Conservation (phyloP, 2,888 invertebrate species). For the Arrhopalites spinosus region DNA sequence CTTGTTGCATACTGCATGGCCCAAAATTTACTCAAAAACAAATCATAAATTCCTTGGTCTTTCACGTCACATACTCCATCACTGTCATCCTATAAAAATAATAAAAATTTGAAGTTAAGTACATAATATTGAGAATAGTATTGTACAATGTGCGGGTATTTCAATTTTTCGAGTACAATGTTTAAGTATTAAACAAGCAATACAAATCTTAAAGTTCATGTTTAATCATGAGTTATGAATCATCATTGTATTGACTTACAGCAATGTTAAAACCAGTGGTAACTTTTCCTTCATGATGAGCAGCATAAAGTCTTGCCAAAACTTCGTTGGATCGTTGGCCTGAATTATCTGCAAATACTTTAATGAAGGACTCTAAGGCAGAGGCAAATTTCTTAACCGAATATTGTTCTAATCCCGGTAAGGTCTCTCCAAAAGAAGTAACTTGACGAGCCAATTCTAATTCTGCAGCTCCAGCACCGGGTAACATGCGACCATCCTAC, state of each 20-base stretch:
- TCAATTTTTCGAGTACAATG: too few species aligned
- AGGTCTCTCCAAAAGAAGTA: slow-evolving; percentile 83
- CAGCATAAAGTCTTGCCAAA: slow-evolving; percentile 85
- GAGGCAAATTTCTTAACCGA: slow-evolving; percentile 90
- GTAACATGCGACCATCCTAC: slow-evolving; percentile 69
- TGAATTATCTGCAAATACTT: slow-evolving; percentile 91
- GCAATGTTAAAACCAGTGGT: slow-evolving; percentile 87
- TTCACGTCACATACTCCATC: slow-evolving; percentile 74
- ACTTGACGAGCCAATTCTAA: slow-evolving; percentile 89
- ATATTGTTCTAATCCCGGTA: slow-evolving; percentile 95
- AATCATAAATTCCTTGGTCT: slow-evolving; percentile 79
- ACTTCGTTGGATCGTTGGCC: slow-evolving; percentile 87
- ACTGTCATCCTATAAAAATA: slow-evolving; percentile 64
- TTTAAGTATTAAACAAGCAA: neutral
- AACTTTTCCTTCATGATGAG: slow-evolving; percentile 87
- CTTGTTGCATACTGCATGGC: slow-evolving; percentile 93
- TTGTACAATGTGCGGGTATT: too few species aligned
- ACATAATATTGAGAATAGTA: too few species aligned
- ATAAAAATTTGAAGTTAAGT: neutral
- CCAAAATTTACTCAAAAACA: slow-evolving; percentile 87
- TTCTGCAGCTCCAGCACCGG: slow-evolving; percentile 96
- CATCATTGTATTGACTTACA: slow-evolving; percentile 38
- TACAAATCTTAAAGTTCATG: neutral
- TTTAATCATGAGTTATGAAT: neutral
- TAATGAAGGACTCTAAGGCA: slow-evolving; percentile 88